Base-by-base conservation (phyloP, 1,140 invertebrate genomes). In the Trichomalopsis sarcophagae region DNA sequence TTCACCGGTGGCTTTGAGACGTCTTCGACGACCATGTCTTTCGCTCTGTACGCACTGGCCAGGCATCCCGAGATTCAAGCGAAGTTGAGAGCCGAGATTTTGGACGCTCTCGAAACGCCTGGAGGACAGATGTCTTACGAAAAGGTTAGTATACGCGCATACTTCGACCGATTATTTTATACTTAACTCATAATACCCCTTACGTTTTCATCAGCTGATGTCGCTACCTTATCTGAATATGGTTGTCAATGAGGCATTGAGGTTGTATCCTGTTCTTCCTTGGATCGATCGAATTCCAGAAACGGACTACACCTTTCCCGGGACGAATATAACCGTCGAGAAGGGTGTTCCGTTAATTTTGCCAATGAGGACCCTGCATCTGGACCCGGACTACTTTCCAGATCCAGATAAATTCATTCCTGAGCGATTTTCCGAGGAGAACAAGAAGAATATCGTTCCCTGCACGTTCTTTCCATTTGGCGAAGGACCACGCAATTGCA, bases 401-500 rank as follows among this genome's bases (percentile, higher is more conserved):
- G 91, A 96, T 84, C 96, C 96, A 0, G 92, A 95, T 27, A 90
- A 89, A n/a, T 97, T 96, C 87, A 93, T 95, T 90, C 96, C 96
- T 0, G 94, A 96, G 83, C 91, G 96, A 40, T 97, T 96, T 88
- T 88, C 92, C 0, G 93, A 94, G n/a, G 91, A 92, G 47, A 92
- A 92, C 62, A 90, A 90, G n/a, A 82, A 79, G 6, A 89, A 94
- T 44, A 90, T 91, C 77, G 81, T 86, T 14, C 88, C 91, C 2
- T 94, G 88, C 78, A 91, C 90, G 0, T 95, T 94, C 86, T 88
- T 95, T 9, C 94, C 95, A 1, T 96, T 96, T 87, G 95, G 95
- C 23, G 68, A 82, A 66, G 85, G 85, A 30, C 85, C 85, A n/a
- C 74, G 76, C 17, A 79, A 74, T 17, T 86, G 85, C 36, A 83